A percentile compares a stretch with the other conserved stretches of the same genome.
Conservation (phyloP, 2,113 vertebrate genomes). For the Mastomys natalensis region DNA sequence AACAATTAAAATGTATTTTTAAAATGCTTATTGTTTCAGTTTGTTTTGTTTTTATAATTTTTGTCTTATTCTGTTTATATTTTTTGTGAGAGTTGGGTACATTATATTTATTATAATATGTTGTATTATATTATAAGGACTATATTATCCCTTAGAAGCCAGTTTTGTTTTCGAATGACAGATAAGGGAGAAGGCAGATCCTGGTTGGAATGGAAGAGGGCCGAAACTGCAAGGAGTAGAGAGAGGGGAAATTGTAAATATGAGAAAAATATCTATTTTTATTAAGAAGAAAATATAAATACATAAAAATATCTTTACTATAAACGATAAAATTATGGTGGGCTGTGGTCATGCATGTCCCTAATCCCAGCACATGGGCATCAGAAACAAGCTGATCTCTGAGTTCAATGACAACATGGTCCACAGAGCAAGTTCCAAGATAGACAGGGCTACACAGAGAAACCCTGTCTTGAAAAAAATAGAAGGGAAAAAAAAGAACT, state of each 20-base stretch:
- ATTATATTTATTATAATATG: not conserved
- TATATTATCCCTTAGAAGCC: not conserved
- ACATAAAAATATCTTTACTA: not conserved
- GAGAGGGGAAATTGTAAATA: accelerated
- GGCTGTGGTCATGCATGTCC: not conserved
- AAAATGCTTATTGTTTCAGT: not conserved
- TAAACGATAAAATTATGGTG: not conserved
- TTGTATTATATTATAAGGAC: not conserved
- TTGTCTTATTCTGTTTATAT: not conserved
- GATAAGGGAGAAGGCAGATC: not conserved
- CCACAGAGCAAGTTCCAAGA: not conserved
- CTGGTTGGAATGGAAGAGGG: too few relatives aligned
- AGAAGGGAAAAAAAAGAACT: not conserved
- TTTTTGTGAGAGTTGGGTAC: too few relatives aligned
- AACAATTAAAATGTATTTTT: not conserved
- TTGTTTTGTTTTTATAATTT: not conserved
- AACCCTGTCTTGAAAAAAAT: not conserved
- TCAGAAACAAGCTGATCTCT: not conserved
- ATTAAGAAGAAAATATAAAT: not conserved
- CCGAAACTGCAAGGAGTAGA: not conserved
- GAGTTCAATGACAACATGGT: not conserved
- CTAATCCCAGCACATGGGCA: not conserved
- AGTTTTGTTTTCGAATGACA: not conserved
- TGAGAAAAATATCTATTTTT: not conserved
- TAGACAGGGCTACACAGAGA: not conserved